These are phyloP conservation scores for Coelopa pilipes DNA, from an alignment of 2,888 invertebrate genomes.

Conservation along the genomic window DNA sequence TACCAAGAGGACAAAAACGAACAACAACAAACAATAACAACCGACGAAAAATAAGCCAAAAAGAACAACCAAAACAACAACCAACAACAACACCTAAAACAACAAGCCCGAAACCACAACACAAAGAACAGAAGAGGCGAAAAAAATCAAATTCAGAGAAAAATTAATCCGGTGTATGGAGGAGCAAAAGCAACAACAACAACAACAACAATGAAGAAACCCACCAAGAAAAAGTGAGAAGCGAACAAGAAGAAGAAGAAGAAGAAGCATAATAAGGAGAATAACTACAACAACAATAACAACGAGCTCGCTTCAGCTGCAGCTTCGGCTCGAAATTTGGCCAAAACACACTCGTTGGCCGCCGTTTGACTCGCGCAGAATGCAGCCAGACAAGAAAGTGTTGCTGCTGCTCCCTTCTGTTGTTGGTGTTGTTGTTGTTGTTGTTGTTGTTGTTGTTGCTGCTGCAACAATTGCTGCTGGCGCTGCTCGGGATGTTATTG, in stretches of 20 bases:
- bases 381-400: conserved; percentile 33
- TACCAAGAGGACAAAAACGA: conserved; percentile 6
- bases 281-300: conserved; percentile 4
- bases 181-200: too few species aligned
- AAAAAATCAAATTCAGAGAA: not conserved
- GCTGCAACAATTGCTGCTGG: conserved; percentile 1
- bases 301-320: conserved; percentile 13
- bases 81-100: not conserved
- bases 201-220: too few species aligned
- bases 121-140: not conserved
- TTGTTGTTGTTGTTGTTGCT: conserved; percentile 1
- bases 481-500: conserved; percentile 3
- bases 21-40: conserved; percentile 12
- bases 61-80: conserved; percentile 9
- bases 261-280: not conserved
- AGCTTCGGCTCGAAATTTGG: conserved; percentile 12
- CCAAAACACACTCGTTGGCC: conserved; percentile 10
- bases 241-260: not conserved
- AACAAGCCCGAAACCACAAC: conserved; percentile 1
- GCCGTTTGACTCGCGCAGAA: conserved; percentile 26
- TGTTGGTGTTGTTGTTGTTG: conserved; percentile 24
- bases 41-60: too few species aligned
- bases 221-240: too few species aligned
- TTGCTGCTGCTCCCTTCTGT: conserved; percentile 14
- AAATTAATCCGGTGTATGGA: too few species aligned